A percentile compares a stretch with the other conserved stretches of the same genome.
Evolutionary conservation across 2,797 vertebrate species (phyloP).

Genomic region (Bradypodion pumilum): DNA sequence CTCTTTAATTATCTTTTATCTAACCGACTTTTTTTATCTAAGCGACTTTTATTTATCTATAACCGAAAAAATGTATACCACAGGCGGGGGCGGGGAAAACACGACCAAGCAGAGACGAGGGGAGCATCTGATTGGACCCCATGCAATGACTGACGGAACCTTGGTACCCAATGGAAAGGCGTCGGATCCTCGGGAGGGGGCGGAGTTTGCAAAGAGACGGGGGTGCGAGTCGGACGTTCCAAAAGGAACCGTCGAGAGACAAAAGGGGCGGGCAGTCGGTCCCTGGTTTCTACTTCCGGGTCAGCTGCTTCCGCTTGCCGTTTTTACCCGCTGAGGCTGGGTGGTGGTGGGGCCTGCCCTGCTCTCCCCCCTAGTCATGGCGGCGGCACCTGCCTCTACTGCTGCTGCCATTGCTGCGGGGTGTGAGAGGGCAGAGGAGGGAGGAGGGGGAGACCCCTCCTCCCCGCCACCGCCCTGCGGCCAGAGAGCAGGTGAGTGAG

Average conservation of each 20-base stretch:
- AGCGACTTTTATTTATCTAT: no score
- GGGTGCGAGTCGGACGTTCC: no score
- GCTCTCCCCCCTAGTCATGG: slow-evolving; percentile 11
- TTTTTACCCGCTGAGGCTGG: background rate
- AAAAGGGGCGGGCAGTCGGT: background rate
- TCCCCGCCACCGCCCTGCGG: slow-evolving; percentile 10
- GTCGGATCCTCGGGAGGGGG: accelerated
- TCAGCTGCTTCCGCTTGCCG: no score
- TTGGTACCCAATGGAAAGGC: accelerated
- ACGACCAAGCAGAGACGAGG: background rate
- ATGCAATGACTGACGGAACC: no score
- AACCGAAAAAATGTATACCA: no score
- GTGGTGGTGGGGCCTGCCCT: background rate
- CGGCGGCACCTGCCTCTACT: slow-evolving; percentile 3
- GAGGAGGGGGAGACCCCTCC: background rate
- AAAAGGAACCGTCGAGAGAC: no score
- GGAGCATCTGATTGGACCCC: background rate
- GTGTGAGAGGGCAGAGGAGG: slow-evolving; percentile 29
- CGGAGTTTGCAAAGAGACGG: no score
- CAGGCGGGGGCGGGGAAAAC: no score
- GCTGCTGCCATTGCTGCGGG: slow-evolving; percentile 4
- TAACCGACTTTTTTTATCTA: no score
- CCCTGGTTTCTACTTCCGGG: background rate
- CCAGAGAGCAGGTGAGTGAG: slow-evolving; percentile 24
- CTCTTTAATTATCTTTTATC: no score